Evolutionary conservation across 2,888 invertebrate genomes (phyloP).

Genomic region (Yponomeuta sedellus): DNA sequence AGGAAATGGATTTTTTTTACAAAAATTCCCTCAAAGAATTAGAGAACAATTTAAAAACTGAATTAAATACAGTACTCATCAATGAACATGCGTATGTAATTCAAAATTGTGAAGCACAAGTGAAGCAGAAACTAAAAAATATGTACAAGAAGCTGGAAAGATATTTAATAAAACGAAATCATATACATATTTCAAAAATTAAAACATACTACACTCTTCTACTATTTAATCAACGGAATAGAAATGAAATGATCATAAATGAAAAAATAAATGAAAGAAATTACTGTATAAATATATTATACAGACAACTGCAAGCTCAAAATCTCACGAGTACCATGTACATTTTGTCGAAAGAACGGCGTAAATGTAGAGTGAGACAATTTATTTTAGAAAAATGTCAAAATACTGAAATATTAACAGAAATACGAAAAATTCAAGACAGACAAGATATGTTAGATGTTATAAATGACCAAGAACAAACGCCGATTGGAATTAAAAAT

Average conservation of each 20-base stretch:
- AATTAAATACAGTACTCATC: conserved; percentile 40
- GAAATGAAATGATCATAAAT: conserved; percentile 41
- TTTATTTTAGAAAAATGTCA: conserved; percentile 51
- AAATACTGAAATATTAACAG: conserved; percentile 41
- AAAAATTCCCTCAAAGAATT: conserved; percentile 52
- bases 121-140: conserved; percentile 41
- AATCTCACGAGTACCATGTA: conserved; percentile 60
- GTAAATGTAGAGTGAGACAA: conserved; percentile 59
- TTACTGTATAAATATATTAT: conserved; percentile 52
- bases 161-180: conserved; percentile 38
- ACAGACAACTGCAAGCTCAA: conserved; percentile 49
- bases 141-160: conserved; percentile 43
- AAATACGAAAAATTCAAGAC: conserved; percentile 44
- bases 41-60: conserved; percentile 46
- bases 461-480: conserved; percentile 37
- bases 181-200: conserved; percentile 47
- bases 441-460: conserved; percentile 36
- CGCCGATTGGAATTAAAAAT: conserved; percentile 43
- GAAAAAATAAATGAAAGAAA: conserved; percentile 47
- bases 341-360: conserved; percentile 59
- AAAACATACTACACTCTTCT: conserved; percentile 53
- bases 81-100: conserved; percentile 45
- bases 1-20: conserved; percentile 51
- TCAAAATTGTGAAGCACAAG: conserved; percentile 47
- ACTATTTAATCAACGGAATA: conserved; percentile 44